phyloP scores from a whole-genome alignment of 1,140 invertebrate genomes.

The Hyposmocoma kahamanoa region DNA sequence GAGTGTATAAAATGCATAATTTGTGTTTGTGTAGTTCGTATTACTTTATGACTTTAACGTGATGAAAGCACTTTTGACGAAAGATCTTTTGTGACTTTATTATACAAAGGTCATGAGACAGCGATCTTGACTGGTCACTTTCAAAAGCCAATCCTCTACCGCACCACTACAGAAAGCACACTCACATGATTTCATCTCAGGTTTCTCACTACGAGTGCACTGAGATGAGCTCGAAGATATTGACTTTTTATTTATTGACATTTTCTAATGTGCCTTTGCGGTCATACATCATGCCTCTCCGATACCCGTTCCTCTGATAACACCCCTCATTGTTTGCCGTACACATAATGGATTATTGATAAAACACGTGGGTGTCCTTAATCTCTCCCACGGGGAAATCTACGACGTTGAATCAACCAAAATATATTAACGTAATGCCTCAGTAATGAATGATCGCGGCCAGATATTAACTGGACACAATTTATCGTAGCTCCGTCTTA shows the following conservation, averaged over 20 bases:
- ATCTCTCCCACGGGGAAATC: constrained; percentile 49
- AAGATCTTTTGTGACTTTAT: not conserved
- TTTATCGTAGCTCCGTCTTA: constrained; percentile 53
- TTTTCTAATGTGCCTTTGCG: constrained; percentile 55
- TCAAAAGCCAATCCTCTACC: constrained; percentile 18
- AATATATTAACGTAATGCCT: constrained; percentile 49
- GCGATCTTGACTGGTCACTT: not conserved
- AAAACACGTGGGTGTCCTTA: constrained; percentile 68
- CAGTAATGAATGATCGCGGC: constrained; percentile 44
- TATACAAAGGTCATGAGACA: not conserved
- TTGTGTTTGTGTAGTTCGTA: no score
- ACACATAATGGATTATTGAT: constrained; percentile 71
- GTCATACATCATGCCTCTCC: constrained; percentile 54
- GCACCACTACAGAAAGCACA: constrained; percentile 1
- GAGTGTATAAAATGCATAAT: no score
- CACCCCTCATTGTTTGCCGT: constrained; percentile 60
- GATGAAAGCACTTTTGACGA: not conserved
- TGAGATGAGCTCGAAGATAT: constrained; percentile 51
- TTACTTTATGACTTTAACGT: no score
- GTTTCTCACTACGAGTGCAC: constrained; percentile 20
- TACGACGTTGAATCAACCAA: constrained; percentile 40
- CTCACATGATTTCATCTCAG: constrained; percentile 37
- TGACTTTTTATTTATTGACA: constrained; percentile 70
- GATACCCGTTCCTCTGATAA: constrained; percentile 50
- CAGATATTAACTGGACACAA: constrained; percentile 58